Percentiles rank a stretch among this genome's conserved stretches.
Conservation (phyloP, 2,888 invertebrate genomes). For the Ochlodes sylvanus region DNA sequence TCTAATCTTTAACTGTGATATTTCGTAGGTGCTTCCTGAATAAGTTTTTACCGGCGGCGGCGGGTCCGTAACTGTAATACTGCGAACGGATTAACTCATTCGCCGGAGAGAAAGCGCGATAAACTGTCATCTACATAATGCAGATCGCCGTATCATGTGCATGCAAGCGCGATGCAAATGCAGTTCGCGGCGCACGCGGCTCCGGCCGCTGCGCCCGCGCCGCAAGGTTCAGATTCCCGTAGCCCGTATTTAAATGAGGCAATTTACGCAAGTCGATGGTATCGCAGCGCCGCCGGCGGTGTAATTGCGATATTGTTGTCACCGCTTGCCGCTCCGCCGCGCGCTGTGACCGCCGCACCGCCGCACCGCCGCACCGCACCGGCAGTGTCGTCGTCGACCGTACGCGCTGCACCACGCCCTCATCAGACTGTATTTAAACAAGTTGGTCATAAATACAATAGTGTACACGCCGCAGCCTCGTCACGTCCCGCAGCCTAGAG, state of each 20-base stretch:
- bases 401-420: too few species aligned
- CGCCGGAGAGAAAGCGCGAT: slow-evolving; percentile 40
- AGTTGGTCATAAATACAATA: too few species aligned
- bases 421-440: too few species aligned
- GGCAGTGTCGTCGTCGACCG: neutral
- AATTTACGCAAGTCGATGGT: slow-evolving; percentile 40
- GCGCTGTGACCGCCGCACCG: neutral
- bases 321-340: slow-evolving; percentile 28
- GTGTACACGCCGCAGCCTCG: too few species aligned
- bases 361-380: neutral
- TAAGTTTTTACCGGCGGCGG: too few species aligned
- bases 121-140: slow-evolving; percentile 27
- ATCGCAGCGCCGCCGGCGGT: slow-evolving; percentile 38
- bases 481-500: too few species aligned
- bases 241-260: slow-evolving; percentile 40
- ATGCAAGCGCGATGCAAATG: slow-evolving; percentile 37
- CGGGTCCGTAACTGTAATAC: slow-evolving; percentile 16
- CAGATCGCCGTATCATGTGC: slow-evolving; percentile 28
- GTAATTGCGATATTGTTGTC: slow-evolving; percentile 50
- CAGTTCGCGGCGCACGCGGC: slow-evolving; percentile 38
- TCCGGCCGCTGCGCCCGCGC: slow-evolving; percentile 29
- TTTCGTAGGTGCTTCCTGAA: too few species aligned
- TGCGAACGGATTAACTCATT: slow-evolving; percentile 41
- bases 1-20: too few species aligned
- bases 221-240: slow-evolving; percentile 26